Conservation (phyloP, 2,888 invertebrate genomes). For the Candidula unifasciata region DNA sequence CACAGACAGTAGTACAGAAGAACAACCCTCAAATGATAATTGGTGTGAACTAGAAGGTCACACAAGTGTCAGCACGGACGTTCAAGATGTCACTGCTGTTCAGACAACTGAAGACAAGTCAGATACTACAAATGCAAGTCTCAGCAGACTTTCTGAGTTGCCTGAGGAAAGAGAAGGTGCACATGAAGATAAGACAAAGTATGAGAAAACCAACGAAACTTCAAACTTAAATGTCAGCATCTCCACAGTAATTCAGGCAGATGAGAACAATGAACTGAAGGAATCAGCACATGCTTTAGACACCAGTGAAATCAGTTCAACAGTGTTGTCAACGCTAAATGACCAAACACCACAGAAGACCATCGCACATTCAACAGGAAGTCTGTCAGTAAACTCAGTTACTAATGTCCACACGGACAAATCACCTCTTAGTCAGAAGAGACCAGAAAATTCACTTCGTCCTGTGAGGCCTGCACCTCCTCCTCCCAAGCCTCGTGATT, state of each 20-base stretch:
- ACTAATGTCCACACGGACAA: not conserved
- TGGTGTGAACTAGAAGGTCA: not conserved
- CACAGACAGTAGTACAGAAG: constrained; percentile 7
- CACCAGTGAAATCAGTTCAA: not conserved
- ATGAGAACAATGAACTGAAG: not conserved
- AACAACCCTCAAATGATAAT: not conserved
- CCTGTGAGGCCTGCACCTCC: constrained; percentile 44
- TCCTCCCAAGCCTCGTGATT: constrained; percentile 30
- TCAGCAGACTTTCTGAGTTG: not conserved
- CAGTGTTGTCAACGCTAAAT: not conserved
- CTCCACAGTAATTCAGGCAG: not conserved
- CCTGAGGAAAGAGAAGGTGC: not conserved
- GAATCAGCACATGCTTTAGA: not conserved
- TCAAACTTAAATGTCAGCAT: not conserved
- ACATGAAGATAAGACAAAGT: not conserved
- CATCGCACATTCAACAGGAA: not conserved
- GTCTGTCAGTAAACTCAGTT: not conserved
- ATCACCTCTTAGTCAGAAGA: not conserved
- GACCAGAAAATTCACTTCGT: constrained; percentile 6
- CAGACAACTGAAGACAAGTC: not conserved
- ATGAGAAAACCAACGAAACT: not conserved
- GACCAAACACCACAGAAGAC: not conserved
- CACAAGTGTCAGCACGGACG: not conserved
- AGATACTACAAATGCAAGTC: not conserved
- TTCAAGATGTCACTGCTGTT: not conserved